phyloP scores from a whole-genome alignment of 2,113 vertebrate genomes.

The Gymnarchus niloticus region DNA sequence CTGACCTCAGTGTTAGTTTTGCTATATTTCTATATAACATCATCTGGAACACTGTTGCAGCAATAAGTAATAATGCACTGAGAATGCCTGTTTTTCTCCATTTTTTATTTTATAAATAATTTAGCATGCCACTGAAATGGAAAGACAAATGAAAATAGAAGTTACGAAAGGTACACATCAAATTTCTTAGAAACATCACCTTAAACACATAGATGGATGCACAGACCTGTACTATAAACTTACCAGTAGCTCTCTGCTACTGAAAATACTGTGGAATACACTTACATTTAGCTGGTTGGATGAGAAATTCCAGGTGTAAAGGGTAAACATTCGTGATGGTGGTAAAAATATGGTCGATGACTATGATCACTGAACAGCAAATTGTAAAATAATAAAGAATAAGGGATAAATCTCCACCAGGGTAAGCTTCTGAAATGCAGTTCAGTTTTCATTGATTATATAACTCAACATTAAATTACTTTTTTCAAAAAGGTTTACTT shows the following conservation, averaged over 20 bases:
- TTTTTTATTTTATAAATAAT: neutral
- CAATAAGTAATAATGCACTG: neutral
- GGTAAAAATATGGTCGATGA: conserved; percentile 1
- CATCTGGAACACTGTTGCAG: neutral
- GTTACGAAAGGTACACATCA: neutral
- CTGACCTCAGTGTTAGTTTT: neutral
- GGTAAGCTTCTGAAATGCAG: conserved; percentile 36
- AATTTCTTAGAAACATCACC: neutral
- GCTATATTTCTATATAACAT: neutral
- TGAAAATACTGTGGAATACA: neutral
- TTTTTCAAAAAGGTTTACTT: conserved; percentile 33
- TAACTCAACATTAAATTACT: conserved; percentile 47
- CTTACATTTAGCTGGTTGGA: neutral
- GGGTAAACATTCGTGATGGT: neutral
- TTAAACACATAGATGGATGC: neutral
- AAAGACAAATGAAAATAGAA: neutral
- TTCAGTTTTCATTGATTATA: conserved; percentile 47
- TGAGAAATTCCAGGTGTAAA: neutral
- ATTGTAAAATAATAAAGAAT: conserved; percentile 43
- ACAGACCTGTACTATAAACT: neutral
- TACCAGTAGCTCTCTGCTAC: neutral
- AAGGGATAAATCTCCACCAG: conserved; percentile 29
- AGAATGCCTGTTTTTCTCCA: neutral
- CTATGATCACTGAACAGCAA: conserved; percentile 32
- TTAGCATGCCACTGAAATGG: neutral